Evolutionary conservation across 2,113 vertebrate genomes (phyloP).

Genomic region (Bombycilla garrulus): DNA sequence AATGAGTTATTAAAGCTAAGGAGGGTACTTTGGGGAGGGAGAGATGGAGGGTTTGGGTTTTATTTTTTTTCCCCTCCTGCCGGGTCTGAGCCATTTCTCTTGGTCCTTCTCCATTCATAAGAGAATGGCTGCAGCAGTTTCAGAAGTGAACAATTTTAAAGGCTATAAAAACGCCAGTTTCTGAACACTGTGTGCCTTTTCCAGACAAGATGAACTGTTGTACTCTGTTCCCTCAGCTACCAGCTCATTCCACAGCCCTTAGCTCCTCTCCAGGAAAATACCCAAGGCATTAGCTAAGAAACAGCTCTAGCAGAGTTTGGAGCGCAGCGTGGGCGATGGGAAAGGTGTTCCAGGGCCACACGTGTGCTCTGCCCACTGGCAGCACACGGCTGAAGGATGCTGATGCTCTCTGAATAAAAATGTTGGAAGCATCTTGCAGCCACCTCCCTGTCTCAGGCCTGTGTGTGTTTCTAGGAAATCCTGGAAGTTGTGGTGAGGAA

Average conservation of each 20-base stretch:
- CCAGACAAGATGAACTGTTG: background rate
- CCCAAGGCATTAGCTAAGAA: background rate
- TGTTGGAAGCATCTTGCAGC: background rate
- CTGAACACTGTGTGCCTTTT: background rate
- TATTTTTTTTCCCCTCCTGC: background rate
- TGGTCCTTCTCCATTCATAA: background rate
- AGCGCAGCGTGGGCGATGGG: fast-evolving
- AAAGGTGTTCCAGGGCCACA: background rate
- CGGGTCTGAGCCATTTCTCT: background rate
- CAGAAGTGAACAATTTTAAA: background rate
- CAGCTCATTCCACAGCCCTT: background rate
- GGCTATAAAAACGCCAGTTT: background rate
- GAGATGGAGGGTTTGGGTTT: background rate
- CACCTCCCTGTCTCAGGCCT: background rate
- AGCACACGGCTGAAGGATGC: background rate
- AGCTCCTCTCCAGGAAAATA: background rate
- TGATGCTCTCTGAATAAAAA: background rate
- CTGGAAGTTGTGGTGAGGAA: background rate
- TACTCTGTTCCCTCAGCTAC: background rate
- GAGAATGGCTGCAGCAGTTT: background rate
- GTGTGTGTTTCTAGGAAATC: background rate
- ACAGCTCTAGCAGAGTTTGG: fast-evolving
- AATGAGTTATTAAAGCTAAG: constrained; percentile 50
- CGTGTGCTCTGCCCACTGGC: fast-evolving
- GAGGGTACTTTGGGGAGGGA: background rate